phyloP scores from a whole-genome alignment of 2,888 invertebrate genomes.

The Glyphotaelius pellucidus region DNA sequence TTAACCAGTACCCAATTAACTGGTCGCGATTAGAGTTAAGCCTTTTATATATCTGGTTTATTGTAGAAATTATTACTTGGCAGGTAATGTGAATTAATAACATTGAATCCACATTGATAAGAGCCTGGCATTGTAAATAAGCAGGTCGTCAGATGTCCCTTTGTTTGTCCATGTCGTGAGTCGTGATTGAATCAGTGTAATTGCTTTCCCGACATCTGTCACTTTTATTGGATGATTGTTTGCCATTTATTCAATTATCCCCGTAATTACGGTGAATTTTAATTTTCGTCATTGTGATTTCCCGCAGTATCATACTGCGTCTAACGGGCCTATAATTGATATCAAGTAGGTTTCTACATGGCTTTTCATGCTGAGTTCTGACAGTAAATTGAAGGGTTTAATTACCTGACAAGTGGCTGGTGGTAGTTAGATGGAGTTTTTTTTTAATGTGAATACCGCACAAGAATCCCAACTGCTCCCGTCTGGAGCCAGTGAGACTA shows the following conservation, averaged over 20 bases:
- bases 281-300: background rate
- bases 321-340: background rate
- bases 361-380: background rate
- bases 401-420: background rate
- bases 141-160: background rate
- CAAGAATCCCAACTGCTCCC: too few species aligned
- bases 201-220: conserved; percentile 22
- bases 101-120: background rate
- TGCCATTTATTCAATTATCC: conserved; percentile 10
- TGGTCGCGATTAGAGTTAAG: background rate
- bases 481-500: too few species aligned
- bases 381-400: background rate
- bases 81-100: background rate
- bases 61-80: background rate
- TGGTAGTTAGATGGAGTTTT: too few species aligned
- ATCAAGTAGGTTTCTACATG: background rate
- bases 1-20: background rate
- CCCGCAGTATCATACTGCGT: background rate
- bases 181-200: conserved; percentile 6
- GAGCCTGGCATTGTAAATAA: background rate
- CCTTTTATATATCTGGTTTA: background rate
- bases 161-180: background rate
- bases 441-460: too few species aligned
- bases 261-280: background rate
- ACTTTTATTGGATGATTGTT: conserved; percentile 8